A percentile compares a stretch with the other conserved stretches of the same genome.
Evolutionary conservation across 2,797 vertebrate species (phyloP).

Genomic region (Microctenopoma stevenorrisi): DNA sequence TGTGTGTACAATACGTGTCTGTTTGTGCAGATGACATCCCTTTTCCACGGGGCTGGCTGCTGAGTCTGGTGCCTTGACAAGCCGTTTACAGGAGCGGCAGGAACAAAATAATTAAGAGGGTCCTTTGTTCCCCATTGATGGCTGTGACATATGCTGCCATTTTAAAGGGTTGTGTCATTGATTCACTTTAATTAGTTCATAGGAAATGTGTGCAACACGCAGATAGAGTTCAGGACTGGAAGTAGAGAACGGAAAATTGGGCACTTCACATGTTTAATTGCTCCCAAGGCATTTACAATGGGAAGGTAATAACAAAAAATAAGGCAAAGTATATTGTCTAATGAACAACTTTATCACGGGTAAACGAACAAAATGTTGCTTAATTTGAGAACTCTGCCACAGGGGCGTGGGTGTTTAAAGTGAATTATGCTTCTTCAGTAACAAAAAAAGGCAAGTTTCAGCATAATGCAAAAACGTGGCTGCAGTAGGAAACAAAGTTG

Average conservation of each 20-base stretch:
- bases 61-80: constrained; percentile 75
- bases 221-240: constrained; percentile 76
- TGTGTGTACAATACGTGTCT: constrained; percentile 33
- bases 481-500: constrained; percentile 43
- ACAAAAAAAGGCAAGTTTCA: constrained; percentile 44
- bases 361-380: constrained; percentile 75
- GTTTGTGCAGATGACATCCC: constrained; percentile 58
- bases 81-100: constrained; percentile 76
- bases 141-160: constrained; percentile 79
- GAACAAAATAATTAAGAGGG: constrained; percentile 86
- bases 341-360: constrained; percentile 78
- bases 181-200: constrained; percentile 87
- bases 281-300: constrained; percentile 77
- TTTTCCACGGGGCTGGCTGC: constrained; percentile 64
- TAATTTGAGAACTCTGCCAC: constrained; percentile 76
- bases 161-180: constrained; percentile 82
- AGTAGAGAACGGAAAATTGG: constrained; percentile 77
- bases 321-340: constrained; percentile 75
- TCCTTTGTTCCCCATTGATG: constrained; percentile 80
- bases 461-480: constrained; percentile 51
- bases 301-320: constrained; percentile 75
- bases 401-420: constrained; percentile 62
- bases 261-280: constrained; percentile 82
- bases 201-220: constrained; percentile 73
- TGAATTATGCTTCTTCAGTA: constrained; percentile 66